phyloP scores from a whole-genome alignment of 2,888 invertebrate genomes.

The Omphaloscelis lunosa region DNA sequence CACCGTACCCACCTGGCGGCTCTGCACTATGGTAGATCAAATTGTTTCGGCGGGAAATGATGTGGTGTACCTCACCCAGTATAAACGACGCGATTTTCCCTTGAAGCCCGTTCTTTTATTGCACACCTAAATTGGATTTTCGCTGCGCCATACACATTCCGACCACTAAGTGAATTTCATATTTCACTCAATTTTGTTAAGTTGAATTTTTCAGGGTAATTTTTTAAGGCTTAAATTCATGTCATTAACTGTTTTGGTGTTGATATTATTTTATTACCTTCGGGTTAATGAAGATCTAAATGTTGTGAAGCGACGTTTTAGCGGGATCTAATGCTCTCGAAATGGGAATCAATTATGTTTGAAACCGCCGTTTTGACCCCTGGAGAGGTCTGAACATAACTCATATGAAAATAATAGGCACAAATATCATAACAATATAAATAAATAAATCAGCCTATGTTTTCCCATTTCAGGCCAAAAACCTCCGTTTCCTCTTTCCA shows the following conservation, averaged over 20 bases:
- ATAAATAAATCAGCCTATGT: not conserved
- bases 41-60: conserved; percentile 57
- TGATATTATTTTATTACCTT: conserved; percentile 37
- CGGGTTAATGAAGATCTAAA: not conserved
- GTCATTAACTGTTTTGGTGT: conserved; percentile 33
- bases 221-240: conserved; percentile 57
- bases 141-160: conserved; percentile 73
- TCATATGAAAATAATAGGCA: not conserved
- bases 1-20: not conserved
- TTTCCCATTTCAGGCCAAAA: not conserved
- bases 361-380: not conserved
- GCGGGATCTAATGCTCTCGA: not conserved
- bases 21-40: conserved; percentile 43
- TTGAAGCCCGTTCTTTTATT: conserved; percentile 80
- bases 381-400: not conserved
- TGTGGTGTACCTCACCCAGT: conserved; percentile 39
- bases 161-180: conserved; percentile 73
- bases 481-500: not conserved
- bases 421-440: not conserved
- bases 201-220: conserved; percentile 70
- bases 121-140: conserved; percentile 82
- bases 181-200: conserved; percentile 74
- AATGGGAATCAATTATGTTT: conserved; percentile 15
- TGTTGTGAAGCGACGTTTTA: conserved; percentile 15
- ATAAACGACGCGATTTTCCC: conserved; percentile 67